Evolutionary conservation across 64 coral and sea anemone species (phyloP).

Genomic region (Pocillopora damicornis): DNA sequence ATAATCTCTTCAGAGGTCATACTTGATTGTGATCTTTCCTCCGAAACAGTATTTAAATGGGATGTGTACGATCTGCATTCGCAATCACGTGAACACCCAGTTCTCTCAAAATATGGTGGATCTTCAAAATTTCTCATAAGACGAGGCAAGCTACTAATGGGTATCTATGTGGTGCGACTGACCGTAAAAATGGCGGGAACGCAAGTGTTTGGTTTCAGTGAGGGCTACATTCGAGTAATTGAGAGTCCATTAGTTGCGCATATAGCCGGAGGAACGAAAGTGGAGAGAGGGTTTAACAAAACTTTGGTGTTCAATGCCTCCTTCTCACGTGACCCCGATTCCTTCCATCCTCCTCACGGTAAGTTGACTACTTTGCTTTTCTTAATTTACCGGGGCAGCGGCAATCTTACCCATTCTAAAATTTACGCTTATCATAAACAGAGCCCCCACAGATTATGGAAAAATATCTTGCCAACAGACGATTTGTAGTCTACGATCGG

Average conservation of each 20-base stretch:
- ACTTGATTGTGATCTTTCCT: slow-evolving; percentile 11
- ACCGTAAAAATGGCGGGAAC: slow-evolving; percentile 12
- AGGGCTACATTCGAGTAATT: slow-evolving; percentile 26
- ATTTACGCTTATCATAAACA: too few relatives aligned
- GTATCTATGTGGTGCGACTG: slow-evolving; percentile 24
- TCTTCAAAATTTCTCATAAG: slow-evolving; percentile 5
- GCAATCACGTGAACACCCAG: neutral
- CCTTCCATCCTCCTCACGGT: neutral
- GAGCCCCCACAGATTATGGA: too few relatives aligned
- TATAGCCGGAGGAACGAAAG: slow-evolving; percentile 31
- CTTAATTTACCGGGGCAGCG: too few relatives aligned
- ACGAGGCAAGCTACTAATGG: neutral
- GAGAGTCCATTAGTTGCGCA: slow-evolving; percentile 13
- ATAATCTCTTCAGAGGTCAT: neutral
- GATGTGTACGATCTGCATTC: neutral
- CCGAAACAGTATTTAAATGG: neutral
- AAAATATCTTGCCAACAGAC: too few relatives aligned
- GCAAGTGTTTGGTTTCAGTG: neutral
- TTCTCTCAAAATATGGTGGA: neutral
- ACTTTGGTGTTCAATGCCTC: slow-evolving; percentile 41
- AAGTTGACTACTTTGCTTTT: neutral
- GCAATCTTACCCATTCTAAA: too few relatives aligned
- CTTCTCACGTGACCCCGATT: slow-evolving; percentile 24
- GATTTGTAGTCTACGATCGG: too few relatives aligned
- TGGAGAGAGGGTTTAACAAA: slow-evolving; percentile 14